These are phyloP conservation scores for Aleiodes sp. DNA, from an alignment of 1,140 invertebrate species.

Conservation along the genomic window DNA sequence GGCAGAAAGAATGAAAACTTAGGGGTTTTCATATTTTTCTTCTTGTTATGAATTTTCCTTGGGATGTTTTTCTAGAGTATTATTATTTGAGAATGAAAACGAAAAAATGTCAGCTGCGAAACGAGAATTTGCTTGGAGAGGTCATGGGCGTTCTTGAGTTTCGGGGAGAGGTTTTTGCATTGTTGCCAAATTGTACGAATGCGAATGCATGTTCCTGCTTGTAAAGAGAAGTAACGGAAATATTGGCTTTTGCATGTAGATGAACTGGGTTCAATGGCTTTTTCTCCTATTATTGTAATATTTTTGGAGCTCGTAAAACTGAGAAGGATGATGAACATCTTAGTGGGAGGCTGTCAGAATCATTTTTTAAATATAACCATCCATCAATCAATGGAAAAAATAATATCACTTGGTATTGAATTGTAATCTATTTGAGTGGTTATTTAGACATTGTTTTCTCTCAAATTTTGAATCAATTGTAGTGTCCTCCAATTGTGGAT, in stretches of 20 bases:
- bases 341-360: too few species aligned
- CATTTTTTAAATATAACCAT: too few species aligned
- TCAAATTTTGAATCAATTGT: too few species aligned
- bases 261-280: neutral
- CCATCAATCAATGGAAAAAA: too few species aligned
- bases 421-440: too few species aligned
- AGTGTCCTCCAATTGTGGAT: too few species aligned
- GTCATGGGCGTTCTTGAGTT: neutral
- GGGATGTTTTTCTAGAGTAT: neutral
- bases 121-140: conserved; percentile 4
- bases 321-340: neutral
- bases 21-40: neutral
- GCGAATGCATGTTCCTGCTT: neutral
- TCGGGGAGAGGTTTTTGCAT: conserved; percentile 1
- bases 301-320: neutral
- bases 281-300: neutral
- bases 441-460: too few species aligned
- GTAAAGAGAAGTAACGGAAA: neutral
- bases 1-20: neutral
- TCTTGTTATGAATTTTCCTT: neutral
- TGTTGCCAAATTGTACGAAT: neutral
- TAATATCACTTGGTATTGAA: too few species aligned
- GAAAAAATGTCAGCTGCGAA: neutral
- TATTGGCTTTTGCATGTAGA: neutral
- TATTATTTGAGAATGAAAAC: neutral